Percentiles rank a stretch among this genome's conserved stretches.
These are phyloP conservation scores for Polydesmus complanatus DNA, from an alignment of 2,888 invertebrate species.

Conservation along the genomic window DNA sequence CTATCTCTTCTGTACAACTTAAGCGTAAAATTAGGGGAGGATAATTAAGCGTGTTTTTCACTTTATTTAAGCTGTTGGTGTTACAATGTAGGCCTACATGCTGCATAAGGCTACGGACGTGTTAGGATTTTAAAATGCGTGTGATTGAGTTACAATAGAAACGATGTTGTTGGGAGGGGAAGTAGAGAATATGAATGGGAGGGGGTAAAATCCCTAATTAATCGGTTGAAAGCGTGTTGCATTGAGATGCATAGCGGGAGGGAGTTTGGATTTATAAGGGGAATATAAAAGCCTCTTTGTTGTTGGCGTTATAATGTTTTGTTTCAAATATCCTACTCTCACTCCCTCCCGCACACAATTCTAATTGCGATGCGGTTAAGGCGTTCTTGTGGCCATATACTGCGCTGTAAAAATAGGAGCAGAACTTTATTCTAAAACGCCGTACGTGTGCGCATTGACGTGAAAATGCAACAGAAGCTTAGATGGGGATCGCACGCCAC, in stretches of 20 bases:
- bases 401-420: too few species aligned
- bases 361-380: not conserved
- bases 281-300: not conserved
- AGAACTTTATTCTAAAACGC: too few species aligned
- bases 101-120: not conserved
- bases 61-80: too few species aligned
- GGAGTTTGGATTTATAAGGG: not conserved
- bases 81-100: too few species aligned
- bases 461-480: not conserved
- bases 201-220: not conserved
- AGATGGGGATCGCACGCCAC: too few species aligned
- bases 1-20: too few species aligned
- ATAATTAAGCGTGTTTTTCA: too few species aligned
- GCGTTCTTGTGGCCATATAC: not conserved
- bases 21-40: too few species aligned
- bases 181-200: too few species aligned
- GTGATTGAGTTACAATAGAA: not conserved
- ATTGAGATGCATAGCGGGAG: not conserved
- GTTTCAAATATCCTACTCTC: not conserved
- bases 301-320: not conserved
- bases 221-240: not conserved
- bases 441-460: not conserved
- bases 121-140: not conserved
- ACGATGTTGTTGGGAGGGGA: too few species aligned
- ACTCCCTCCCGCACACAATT: not conserved